phyloP scores from a whole-genome alignment of 2,113 vertebrate genomes.

The Cottus gobio region DNA sequence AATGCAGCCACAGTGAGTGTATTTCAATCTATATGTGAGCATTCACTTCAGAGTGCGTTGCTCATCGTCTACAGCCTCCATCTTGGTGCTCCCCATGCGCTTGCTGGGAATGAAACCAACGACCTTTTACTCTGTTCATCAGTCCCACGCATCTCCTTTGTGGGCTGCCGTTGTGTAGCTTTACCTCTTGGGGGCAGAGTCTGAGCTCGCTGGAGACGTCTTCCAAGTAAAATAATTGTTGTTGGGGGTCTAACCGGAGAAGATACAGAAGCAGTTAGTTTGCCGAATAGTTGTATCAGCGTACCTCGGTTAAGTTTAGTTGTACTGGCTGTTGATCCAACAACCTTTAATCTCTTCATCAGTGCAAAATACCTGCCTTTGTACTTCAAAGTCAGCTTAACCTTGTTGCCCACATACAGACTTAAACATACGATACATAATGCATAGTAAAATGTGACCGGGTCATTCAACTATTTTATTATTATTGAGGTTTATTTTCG shows the following conservation, averaged over 20 bases:
- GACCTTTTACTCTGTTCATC: background rate
- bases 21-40: background rate
- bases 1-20: background rate
- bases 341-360: conserved; percentile 1
- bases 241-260: background rate
- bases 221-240: background rate
- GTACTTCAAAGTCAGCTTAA: background rate
- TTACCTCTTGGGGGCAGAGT: conserved; percentile 6
- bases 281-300: background rate
- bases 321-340: conserved; percentile 1
- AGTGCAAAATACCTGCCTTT: background rate
- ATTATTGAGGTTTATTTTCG: background rate
- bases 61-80: background rate
- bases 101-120: background rate
- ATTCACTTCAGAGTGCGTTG: background rate
- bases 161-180: background rate
- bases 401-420: background rate
- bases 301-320: background rate
- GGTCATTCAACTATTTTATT: background rate
- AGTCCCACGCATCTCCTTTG: background rate
- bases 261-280: background rate
- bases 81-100: background rate
- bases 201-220: background rate
- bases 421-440: background rate
- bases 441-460: background rate